Conservation (phyloP, 2,888 invertebrate genomes). For the Lingula anatina region DNA sequence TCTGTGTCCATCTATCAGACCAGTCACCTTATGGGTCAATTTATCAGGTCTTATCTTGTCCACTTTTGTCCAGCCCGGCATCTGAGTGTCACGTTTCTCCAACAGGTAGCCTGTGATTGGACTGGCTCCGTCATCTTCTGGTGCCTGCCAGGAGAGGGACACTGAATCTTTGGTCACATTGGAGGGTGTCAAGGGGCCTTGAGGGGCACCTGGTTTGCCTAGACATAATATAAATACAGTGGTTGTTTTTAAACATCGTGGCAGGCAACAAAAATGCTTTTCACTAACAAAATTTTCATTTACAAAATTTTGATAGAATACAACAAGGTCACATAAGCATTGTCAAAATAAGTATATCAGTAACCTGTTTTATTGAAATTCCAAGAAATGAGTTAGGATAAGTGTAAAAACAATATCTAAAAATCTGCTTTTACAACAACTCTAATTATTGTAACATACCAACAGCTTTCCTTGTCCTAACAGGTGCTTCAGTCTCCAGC, state of each 20-base stretch:
- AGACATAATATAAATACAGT: too few species aligned
- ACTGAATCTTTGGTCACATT: slow-evolving; percentile 31
- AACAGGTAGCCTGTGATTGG: slow-evolving; percentile 44
- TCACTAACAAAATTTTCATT: too few species aligned
- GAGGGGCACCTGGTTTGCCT: slow-evolving; percentile 32
- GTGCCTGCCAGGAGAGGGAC: slow-evolving; percentile 44
- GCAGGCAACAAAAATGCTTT: too few species aligned
- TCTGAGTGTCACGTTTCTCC: slow-evolving; percentile 32
- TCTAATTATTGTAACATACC: slow-evolving; percentile 19
- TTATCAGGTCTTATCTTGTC: slow-evolving; percentile 21
- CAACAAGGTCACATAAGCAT: too few species aligned
- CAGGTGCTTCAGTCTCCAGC: slow-evolving; percentile 54
- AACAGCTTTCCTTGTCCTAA: slow-evolving; percentile 34
- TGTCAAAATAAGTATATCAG: too few species aligned
- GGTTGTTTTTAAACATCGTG: too few species aligned
- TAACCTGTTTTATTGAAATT: too few species aligned
- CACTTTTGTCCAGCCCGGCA: slow-evolving; percentile 37
- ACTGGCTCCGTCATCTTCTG: slow-evolving; percentile 42
- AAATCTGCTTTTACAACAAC: neutral
- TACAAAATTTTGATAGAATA: too few species aligned
- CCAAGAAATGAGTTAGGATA: too few species aligned
- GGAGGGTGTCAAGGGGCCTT: slow-evolving; percentile 25
- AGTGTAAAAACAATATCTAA: too few species aligned
- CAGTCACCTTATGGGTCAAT: slow-evolving; percentile 15
- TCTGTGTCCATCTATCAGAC: slow-evolving; percentile 27